Conservation (phyloP, 1,140 invertebrate genomes). For the Philopotamus ludificatus region DNA sequence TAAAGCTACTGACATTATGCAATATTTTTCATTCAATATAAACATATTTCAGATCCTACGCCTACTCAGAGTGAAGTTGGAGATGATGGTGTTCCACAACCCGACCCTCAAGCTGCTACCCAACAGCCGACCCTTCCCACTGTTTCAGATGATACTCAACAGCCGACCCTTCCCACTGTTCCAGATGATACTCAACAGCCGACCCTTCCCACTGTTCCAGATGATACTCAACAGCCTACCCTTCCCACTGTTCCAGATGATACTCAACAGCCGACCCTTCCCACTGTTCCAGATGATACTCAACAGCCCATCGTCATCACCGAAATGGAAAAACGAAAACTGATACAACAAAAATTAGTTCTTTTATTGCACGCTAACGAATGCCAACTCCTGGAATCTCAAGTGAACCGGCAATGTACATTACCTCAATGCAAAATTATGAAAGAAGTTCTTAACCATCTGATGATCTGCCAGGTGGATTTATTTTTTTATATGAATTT, state of each 20-base stretch:
- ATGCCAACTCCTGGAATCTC: conserved; percentile 88
- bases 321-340: conserved; percentile 95
- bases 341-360: conserved; percentile 98
- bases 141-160: conserved; percentile 46
- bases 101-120: conserved; percentile 67
- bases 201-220: too few relatives aligned
- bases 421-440: conserved; percentile 98
- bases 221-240: too few relatives aligned
- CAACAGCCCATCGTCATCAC: conserved; percentile 62
- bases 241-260: too few relatives aligned
- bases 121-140: conserved; percentile 56
- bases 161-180: too few relatives aligned
- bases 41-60: conserved; percentile 46
- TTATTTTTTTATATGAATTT: neutral
- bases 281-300: too few relatives aligned
- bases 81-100: conserved; percentile 58
- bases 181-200: too few relatives aligned
- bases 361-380: conserved; percentile 97
- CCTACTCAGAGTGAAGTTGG: conserved; percentile 50
- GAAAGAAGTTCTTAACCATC: conserved; percentile 98
- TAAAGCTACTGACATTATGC: neutral
- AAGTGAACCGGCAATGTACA: conserved; percentile 80
- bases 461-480: conserved; percentile 87
- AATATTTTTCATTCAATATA: neutral
- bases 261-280: too few relatives aligned